Percentiles rank a stretch among this genome's conserved stretches.
Conservation (phyloP, 2,797 vertebrate genomes). For the Cryptoblepharus egeriae region DNA sequence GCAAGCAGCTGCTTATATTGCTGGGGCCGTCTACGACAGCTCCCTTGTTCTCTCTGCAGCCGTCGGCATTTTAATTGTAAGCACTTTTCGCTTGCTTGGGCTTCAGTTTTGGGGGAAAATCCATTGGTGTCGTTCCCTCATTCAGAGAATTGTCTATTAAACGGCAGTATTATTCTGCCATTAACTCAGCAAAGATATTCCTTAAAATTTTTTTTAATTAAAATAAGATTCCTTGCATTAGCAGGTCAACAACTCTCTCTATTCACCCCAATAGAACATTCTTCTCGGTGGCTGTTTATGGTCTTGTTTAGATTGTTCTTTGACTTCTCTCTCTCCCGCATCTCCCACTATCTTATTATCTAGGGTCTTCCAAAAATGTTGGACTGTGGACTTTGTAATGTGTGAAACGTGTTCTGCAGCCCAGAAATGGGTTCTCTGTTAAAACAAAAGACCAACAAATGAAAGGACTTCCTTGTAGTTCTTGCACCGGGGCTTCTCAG, state of each 20-base stretch:
- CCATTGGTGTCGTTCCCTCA: no score
- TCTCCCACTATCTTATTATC: no score
- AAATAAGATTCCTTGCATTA: no score
- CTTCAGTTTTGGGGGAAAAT: rapidly evolving
- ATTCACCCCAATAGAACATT: no score
- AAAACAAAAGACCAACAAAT: not conserved
- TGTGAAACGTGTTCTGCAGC: not conserved
- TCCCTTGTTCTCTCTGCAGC: slow-evolving; percentile 82
- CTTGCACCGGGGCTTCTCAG: no score
- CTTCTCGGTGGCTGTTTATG: no score
- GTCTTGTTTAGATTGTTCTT: no score
- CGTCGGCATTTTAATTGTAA: slow-evolving; percentile 84
- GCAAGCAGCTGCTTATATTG: slow-evolving; percentile 81
- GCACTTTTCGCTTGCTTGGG: slow-evolving; percentile 40
- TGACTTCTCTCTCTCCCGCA: no score
- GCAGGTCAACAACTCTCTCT: no score
- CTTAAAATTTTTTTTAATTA: no score
- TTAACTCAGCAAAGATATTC: no score
- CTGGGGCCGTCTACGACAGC: slow-evolving; percentile 83
- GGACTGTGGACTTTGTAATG: not conserved
- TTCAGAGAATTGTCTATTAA: not conserved
- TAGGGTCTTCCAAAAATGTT: no score
- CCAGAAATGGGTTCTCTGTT: not conserved
- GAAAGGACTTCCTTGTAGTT: not conserved
- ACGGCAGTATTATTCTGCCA: not conserved